Base-by-base conservation (phyloP, 2,113 vertebrate species). In the Siniperca chuatsi region DNA sequence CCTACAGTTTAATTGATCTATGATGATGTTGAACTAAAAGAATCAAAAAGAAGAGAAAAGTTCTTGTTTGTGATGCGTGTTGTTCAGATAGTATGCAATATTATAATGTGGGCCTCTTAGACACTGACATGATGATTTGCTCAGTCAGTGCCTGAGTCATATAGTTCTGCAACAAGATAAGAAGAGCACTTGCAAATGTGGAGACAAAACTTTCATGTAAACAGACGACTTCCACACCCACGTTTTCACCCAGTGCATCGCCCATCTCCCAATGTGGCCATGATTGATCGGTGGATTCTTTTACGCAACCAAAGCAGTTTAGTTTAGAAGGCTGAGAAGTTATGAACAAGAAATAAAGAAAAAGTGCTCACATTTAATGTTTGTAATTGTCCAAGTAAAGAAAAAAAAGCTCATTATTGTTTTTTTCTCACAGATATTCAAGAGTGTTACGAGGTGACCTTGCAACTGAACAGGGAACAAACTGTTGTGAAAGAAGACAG, bases 401-500 rank as follows among this genome's bases (percentile, higher is more conserved):
- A 57, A 67, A 69, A 66, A 79, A 76, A 37, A 40, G 12, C 66
- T 85, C 15, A 79, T 84, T 58, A 68, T 82, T 89, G 60, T 87
- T 69, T 37, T 55, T 12, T 83, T 85, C 76, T 93, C 82, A 54
- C 93, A 96, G 95, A 96, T 93, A 96, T 96, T 92, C 95, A 96
- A 88, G 95, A 96, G 92, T 96, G 95, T 92, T 96, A 96, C 90
- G 95, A 96, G 90, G 93, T 96, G 91, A 96, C 96, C 88, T 93
- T 96, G 92, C 93, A 94, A 66, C 92, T 95, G 71, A 96, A 94
- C 82, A 69, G 91, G 44, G 88, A 89, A 57, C 90, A 92, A 90
- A 92, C 87, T 67, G 91, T 76, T 84, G 89, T 84, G 74, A 91
- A 90, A 86, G 92, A 94, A 78, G 93, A 93, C 25, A 74, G 84